These are phyloP conservation scores for Nasonia oneida DNA, from an alignment of 2,888 invertebrate genomes.

Conservation along the genomic window DNA sequence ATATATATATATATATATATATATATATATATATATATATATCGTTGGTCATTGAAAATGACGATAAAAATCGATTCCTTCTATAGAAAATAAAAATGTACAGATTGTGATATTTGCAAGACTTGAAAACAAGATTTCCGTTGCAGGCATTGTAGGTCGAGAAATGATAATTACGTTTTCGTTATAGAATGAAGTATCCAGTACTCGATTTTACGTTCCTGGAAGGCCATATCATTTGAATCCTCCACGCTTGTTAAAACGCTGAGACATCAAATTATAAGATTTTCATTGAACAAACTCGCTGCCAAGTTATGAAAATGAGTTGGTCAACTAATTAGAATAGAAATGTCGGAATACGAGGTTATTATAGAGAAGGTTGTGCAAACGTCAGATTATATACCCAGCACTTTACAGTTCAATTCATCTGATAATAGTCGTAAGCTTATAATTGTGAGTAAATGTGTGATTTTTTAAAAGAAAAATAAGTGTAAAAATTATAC, in stretches of 20 bases:
- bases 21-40: neutral
- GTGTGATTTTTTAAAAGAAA: conserved; percentile 4
- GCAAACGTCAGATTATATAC: neutral
- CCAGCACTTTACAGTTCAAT: neutral
- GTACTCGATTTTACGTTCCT: neutral
- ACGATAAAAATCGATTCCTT: neutral
- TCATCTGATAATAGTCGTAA: neutral
- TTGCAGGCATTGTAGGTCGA: neutral
- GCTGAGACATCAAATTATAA: neutral
- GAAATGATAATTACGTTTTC: neutral
- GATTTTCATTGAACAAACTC: neutral
- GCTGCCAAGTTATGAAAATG: neutral
- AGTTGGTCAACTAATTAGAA: neutral
- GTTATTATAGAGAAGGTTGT: neutral
- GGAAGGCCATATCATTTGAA: neutral
- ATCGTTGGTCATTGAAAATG: neutral
- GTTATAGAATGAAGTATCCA: neutral
- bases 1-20: neutral
- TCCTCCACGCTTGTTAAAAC: neutral
- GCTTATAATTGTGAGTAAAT: neutral
- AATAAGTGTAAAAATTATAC: neutral
- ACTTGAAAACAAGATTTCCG: neutral
- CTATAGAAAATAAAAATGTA: neutral
- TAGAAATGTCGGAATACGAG: neutral
- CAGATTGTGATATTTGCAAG: conserved; percentile 21